These are phyloP conservation scores for Nymphicus hollandicus DNA, from an alignment of 2,113 vertebrate species.

Conservation along the genomic window DNA sequence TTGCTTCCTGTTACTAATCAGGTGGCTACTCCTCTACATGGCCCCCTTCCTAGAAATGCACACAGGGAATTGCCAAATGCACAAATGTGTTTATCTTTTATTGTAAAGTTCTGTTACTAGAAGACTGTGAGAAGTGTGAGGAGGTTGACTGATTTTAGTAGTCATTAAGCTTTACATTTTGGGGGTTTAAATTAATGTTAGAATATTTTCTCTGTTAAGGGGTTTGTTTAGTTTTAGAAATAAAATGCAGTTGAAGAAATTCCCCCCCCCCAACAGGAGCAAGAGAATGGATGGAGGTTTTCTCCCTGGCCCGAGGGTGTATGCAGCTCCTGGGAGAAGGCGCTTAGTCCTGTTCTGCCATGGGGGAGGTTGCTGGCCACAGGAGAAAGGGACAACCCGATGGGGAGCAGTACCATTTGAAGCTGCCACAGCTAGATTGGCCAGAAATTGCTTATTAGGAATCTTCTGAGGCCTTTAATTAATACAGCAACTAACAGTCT, in stretches of 20 bases:
- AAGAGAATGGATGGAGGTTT: not conserved
- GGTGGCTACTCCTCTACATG: not conserved
- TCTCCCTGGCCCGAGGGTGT: not conserved
- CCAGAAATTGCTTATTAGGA: conserved; percentile 37
- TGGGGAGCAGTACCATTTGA: not conserved
- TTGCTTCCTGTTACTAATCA: not conserved
- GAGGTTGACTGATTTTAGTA: not conserved
- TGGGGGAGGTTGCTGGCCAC: not conserved
- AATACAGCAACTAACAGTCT: not conserved
- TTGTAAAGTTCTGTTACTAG: not conserved
- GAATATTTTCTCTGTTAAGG: not conserved
- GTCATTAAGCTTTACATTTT: not conserved
- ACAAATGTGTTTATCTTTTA: not conserved
- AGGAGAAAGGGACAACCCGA: not conserved
- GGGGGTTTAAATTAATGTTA: not conserved
- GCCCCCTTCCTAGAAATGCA: not conserved
- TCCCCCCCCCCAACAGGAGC: not conserved
- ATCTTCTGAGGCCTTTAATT: conserved; percentile 41
- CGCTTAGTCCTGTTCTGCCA: not conserved
- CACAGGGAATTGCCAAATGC: not conserved
- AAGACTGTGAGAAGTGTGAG: not conserved
- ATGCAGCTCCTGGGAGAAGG: not conserved
- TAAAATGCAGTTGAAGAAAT: not conserved
- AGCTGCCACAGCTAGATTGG: not conserved
- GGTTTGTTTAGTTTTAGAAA: not conserved